Percentiles rank a stretch among this genome's conserved stretches.
phyloP scores from a whole-genome alignment of 2,888 invertebrate species.

The Linnaemya tessellans region DNA sequence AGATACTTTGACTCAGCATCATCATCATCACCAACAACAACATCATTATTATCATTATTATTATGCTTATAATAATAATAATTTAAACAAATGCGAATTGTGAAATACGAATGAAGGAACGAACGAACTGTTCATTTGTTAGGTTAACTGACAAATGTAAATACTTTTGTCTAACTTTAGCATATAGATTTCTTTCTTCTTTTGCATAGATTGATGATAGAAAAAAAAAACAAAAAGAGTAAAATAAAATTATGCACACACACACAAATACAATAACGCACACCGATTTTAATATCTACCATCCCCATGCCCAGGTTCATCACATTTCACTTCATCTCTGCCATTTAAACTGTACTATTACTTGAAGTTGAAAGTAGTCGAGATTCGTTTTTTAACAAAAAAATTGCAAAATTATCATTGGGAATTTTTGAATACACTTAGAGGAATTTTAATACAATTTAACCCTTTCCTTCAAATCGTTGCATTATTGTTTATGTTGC shows the following conservation, averaged over 20 bases:
- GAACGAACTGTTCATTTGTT: slow-evolving; percentile 52
- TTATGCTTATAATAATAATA: slow-evolving; percentile 41
- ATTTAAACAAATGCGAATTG: slow-evolving; percentile 60
- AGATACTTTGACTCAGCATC: slow-evolving; percentile 48
- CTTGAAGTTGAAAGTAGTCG: slow-evolving; percentile 31
- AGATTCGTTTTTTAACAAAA: slow-evolving; percentile 22
- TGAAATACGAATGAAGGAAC: slow-evolving; percentile 33
- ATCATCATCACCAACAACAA: slow-evolving; percentile 1
- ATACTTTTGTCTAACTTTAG: slow-evolving; percentile 69
- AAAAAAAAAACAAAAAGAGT: neutral
- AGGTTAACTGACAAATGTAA: slow-evolving; percentile 66
- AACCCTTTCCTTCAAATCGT: slow-evolving; percentile 47
- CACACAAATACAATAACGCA: neutral
- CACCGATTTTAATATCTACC: slow-evolving; percentile 40
- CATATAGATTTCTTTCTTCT: slow-evolving; percentile 53
- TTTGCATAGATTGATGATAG: slow-evolving; percentile 16
- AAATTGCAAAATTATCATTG: slow-evolving; percentile 21
- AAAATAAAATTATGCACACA: slow-evolving; percentile 36
- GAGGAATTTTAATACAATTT: slow-evolving; percentile 25
- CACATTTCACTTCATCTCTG: slow-evolving; percentile 35
- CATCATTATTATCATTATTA: slow-evolving; percentile 29
- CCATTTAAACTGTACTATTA: slow-evolving; percentile 33
- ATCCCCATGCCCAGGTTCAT: slow-evolving; percentile 15
- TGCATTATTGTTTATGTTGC: neutral
- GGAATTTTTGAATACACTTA: slow-evolving; percentile 41